Evolutionary conservation across 2,113 vertebrate genomes (phyloP), one percentile per base, ranked within the genome.

Genomic region (Corythaixoides concolor): DNA sequence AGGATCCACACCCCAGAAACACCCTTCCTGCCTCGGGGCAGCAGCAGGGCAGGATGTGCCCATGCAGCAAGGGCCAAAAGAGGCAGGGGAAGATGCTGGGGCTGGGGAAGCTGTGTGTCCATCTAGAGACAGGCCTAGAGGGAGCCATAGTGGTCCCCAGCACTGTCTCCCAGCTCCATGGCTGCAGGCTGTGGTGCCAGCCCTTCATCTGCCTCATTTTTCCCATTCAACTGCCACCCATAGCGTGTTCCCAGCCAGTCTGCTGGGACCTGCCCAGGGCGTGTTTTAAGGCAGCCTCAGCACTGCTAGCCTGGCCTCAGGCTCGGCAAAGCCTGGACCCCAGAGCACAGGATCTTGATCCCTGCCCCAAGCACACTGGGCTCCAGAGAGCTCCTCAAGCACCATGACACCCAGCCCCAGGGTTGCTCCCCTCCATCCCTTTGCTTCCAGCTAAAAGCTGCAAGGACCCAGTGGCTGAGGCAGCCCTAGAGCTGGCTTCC

Each of bases 351-450:
- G 11, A 16, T 62, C 49, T 53, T 52, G 41, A 45, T 20, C 1
- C 13, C 21, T 4, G 16, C 11, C 4, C 15, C 17, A 39, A 35
- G 53, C 55, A 64, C 0, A 0, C 0, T 9, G 32, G 8, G 55
- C 28, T 75, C 33, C 56, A 27, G 55, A 43, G 21, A 19, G 50
- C 6, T 88, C 68, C 78, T 85, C 52, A 27, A 30, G 27, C 30
- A 47, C 23, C 0, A 2, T 3, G 3, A 33, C 33, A 55, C 8
- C 26, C 2, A 3, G 14, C 49, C 15, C 11, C 0, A 3, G 43
- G 4, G 8, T 2, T 60, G 43, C 37, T 85, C 23, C 37, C 37
- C 37, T 85, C 23, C 37, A 17, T 62, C 26, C 21, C 60, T 69
- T n/a, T 47, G 32, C 64, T 85, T 52, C 50, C 68, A 66, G 81